Conservation (phyloP, 2,888 invertebrate genomes). For the Agonum fuliginosum region DNA sequence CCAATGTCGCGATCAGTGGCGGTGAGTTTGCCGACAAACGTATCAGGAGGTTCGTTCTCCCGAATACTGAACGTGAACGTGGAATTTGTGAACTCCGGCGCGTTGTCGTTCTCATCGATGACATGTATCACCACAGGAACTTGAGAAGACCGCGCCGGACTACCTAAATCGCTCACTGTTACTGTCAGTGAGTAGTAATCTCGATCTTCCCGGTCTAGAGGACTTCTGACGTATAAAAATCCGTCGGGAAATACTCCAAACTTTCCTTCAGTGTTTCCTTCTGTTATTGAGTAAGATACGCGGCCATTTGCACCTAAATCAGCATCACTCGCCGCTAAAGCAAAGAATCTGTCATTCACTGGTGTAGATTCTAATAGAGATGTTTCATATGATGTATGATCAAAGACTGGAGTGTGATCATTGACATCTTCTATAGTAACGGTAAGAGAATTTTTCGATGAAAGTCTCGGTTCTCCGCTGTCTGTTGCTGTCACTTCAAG, state of each 20-base stretch:
- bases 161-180: conserved; percentile 87
- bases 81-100: conserved; percentile 92
- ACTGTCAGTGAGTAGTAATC: conserved; percentile 94
- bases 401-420: conserved; percentile 96
- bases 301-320: conserved; percentile 89
- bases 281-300: conserved; percentile 87
- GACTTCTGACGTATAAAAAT: conserved; percentile 88
- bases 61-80: conserved; percentile 93
- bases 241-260: conserved; percentile 98
- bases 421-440: conserved; percentile 91
- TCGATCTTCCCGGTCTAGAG: conserved; percentile 90
- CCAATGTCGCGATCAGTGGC: conserved; percentile 94
- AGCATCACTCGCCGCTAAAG: conserved; percentile 90
- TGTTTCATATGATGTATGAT: conserved; percentile 93
- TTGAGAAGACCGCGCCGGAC: conserved; percentile 85
- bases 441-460: conserved; percentile 83
- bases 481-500: conserved; percentile 91
- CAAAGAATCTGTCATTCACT: conserved; percentile 93
- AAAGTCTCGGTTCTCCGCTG: conserved; percentile 84
- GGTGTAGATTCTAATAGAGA: conserved; percentile 92
- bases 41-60: conserved; percentile 91
- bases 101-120: conserved; percentile 97
- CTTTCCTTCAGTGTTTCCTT: conserved; percentile 89
- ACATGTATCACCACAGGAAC: conserved; percentile 95
- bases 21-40: conserved; percentile 93